A percentile compares a stretch with the other conserved stretches of the same genome.
phyloP scores from a whole-genome alignment of 2,888 invertebrate species.

The Cordilura impudica region DNA sequence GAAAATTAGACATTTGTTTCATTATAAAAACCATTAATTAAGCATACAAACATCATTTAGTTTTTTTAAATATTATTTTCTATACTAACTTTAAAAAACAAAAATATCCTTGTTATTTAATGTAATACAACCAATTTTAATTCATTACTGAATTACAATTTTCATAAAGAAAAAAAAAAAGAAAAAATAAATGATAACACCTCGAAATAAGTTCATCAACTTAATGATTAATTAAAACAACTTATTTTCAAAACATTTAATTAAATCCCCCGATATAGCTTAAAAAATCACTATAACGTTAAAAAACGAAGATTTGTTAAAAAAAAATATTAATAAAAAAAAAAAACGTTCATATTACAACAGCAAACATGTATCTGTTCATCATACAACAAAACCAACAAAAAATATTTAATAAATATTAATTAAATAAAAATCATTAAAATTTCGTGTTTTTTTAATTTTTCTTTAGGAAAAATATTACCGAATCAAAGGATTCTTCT shows the following conservation, averaged over 20 bases:
- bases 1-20: background rate
- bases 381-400: constrained; percentile 11
- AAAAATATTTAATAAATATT: background rate
- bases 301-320: constrained; percentile 39
- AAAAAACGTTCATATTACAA: constrained; percentile 30
- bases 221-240: background rate
- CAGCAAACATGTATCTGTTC: constrained; percentile 35
- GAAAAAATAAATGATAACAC: background rate
- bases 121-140: background rate
- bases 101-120: background rate
- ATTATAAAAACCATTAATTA: background rate
- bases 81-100: background rate
- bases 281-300: background rate
- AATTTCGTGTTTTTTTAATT: background rate
- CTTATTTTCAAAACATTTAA: background rate
- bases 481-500: too few species aligned
- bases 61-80: background rate
- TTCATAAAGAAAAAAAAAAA: background rate
- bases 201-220: background rate
- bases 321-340: constrained; percentile 13
- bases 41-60: background rate
- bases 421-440: background rate
- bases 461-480: too few species aligned
- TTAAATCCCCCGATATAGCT: background rate
- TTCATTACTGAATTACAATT: background rate